Evolutionary conservation across 2,113 vertebrate genomes (phyloP), one percentile per base, ranked within the genome.

Genomic region (Egretta garzetta): DNA sequence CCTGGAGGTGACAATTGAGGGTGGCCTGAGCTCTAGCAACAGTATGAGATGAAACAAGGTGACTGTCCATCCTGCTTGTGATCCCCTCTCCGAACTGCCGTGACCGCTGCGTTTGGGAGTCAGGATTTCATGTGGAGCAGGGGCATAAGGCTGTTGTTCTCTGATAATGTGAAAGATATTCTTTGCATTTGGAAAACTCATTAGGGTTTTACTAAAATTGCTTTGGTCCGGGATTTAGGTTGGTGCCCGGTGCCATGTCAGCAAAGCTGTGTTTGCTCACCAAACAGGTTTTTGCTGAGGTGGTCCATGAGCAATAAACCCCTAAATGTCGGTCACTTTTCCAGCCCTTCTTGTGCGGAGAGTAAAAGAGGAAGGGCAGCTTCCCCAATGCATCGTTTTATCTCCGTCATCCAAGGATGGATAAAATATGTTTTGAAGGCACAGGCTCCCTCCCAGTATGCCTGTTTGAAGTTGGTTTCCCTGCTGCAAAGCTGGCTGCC

Each of bases 401-500:
- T 12, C 63, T 87, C 56, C 77, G 33, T 63, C 47, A 88, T 81
- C 37, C 63, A 47, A 55, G 47, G 75, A 32, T 43, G 41, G 59
- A 72, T 79, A 45, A 80, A 95, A 74, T 45, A 33, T 23, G 37
- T 67, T 88, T 49, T 77, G 30, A 81, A 86, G 68, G 33, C 55
- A 35, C 0, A 1, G 37, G 32, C 68, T 90, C 24, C 49, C 67
- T 92, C 39, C 47, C 68, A 4, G 17, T 24, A 22, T 0, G 2
- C 33, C 49, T 63, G 12, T 86, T 91, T 76, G 76, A 93, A 80
- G 77, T 17, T 59, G 26, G 18, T 95, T 92, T 95, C 47, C 63
- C 59, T 90, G 55, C 63, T 95, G 88, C 76, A 77, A 84, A 95
- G 41, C 59, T 90, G 93, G 12, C 74, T 83, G 82, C 56, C 64